Evolutionary conservation across 2,113 vertebrate genomes (phyloP), one percentile per base, ranked within the genome.

Genomic region (Mola mola): DNA sequence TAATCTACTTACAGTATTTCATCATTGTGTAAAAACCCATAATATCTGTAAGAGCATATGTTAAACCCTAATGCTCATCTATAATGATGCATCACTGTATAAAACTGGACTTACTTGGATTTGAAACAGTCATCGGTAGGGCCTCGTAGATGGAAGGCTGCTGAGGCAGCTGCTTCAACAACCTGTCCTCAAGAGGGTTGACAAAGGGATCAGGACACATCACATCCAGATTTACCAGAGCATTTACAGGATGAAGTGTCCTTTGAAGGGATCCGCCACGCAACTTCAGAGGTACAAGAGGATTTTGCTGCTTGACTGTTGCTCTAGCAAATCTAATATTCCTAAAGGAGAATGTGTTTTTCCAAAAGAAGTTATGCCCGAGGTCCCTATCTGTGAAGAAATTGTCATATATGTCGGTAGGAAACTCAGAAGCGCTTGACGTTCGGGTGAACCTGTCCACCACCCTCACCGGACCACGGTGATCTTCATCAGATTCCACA

Each of bases 401-500:
- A 62, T 91, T 76, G 29, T 94, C 94, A 0, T 92, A 95, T 4
- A 84, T 74, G 9, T 95, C 96, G 0, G 90, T 78, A 6, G 19
- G 36, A 5, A 66, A 11, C 3, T 22, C 37, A 0, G 46, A 8
- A 1, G 81, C 0, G 0, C 24, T 66, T 2, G 25, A 11, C 3
- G 56, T 17, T 0, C 21, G 71, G 16, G 44, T 85, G 37, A 83
- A 79, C 12, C 86, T 73, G 22, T 77, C 82, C 0, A 90, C 71
- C 44, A 92, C 88, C 16, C 62, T 87, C 21, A 90, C 61, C 1
- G 82, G 80, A 4, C 50, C 6, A 0, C 46, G 0, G 4, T 72
- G 77, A 1, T 84, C 80, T 59, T 87, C 92, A 33, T 92, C 89
- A 0, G 82, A 85, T 40, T 86, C 82, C 1, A 0, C 37, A 15